These are phyloP conservation scores for Chymomyza procnemis DNA, from an alignment of 2,888 invertebrate genomes.

Conservation along the genomic window DNA sequence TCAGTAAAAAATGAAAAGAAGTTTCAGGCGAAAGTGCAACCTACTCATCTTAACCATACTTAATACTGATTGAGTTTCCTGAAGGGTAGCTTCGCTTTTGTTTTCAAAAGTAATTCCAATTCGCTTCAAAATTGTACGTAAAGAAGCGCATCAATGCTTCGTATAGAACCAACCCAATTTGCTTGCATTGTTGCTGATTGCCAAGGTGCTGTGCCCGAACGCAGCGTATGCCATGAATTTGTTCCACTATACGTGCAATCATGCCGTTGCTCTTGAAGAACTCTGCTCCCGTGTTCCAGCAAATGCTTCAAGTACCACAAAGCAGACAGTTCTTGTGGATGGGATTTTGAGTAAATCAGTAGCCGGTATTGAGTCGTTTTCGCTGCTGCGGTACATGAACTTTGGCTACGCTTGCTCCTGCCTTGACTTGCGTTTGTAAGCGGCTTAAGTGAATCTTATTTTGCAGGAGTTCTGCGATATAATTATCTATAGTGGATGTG, in stretches of 20 bases:
- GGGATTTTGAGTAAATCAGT: slow-evolving; percentile 53
- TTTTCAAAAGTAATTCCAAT: too few relatives aligned
- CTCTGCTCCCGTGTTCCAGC: slow-evolving; percentile 15
- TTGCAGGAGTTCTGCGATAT: slow-evolving; percentile 14
- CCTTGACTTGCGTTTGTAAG: slow-evolving; percentile 23
- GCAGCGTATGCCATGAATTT: slow-evolving; percentile 65
- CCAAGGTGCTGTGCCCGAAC: slow-evolving; percentile 61
- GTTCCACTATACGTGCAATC: slow-evolving; percentile 68
- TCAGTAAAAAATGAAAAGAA: too few relatives aligned
- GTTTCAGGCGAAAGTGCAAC: too few relatives aligned
- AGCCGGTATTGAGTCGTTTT: slow-evolving; percentile 49
- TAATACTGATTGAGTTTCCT: too few relatives aligned
- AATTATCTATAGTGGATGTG: not conserved
- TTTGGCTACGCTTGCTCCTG: slow-evolving; percentile 34
- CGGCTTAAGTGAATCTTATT: slow-evolving; percentile 45
- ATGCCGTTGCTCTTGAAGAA: slow-evolving; percentile 36
- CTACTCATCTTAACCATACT: too few relatives aligned
- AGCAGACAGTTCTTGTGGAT: slow-evolving; percentile 3
- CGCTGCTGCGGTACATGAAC: slow-evolving; percentile 36
- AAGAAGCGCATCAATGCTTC: not conserved
- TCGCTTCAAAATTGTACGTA: not conserved
- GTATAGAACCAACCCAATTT: slow-evolving; percentile 1
- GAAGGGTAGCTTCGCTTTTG: too few relatives aligned
- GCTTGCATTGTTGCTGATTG: slow-evolving; percentile 44
- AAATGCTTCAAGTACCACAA: slow-evolving; percentile 8